phyloP scores from a whole-genome alignment of 2,113 vertebrate species.

The Hippocampus zosterae region DNA sequence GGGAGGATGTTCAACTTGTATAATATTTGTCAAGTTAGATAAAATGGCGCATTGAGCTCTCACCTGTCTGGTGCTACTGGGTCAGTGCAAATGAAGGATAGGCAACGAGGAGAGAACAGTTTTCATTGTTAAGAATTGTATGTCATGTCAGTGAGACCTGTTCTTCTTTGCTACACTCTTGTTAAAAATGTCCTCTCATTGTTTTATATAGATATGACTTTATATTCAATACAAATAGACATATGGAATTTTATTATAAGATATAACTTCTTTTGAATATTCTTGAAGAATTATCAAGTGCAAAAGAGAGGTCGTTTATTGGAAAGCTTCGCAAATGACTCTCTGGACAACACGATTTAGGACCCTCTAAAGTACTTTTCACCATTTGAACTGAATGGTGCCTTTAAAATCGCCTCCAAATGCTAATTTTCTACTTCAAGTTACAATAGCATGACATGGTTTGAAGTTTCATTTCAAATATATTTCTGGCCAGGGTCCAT shows the following conservation, averaged over 20 bases:
- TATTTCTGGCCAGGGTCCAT: slow-evolving; percentile 41
- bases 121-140: slow-evolving; percentile 42
- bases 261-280: slow-evolving; percentile 65
- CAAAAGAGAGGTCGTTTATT: slow-evolving; percentile 63
- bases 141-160: slow-evolving; percentile 59
- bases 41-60: slow-evolving; percentile 49
- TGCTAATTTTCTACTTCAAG: slow-evolving; percentile 39
- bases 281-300: slow-evolving; percentile 67
- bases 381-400: slow-evolving; percentile 51
- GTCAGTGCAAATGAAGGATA: slow-evolving; percentile 69
- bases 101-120: slow-evolving; percentile 60
- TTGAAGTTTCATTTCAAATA: slow-evolving; percentile 42
- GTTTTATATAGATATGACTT: slow-evolving; percentile 66
- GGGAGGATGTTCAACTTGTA: background rate
- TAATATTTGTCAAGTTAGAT: slow-evolving; percentile 32
- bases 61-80: slow-evolving; percentile 70
- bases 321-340: slow-evolving; percentile 49
- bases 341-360: slow-evolving; percentile 56
- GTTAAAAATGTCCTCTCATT: slow-evolving; percentile 51
- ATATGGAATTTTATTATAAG: slow-evolving; percentile 64
- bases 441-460: slow-evolving; percentile 43
- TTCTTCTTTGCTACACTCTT: slow-evolving; percentile 70
- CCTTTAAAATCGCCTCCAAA: slow-evolving; percentile 47
- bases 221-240: slow-evolving; percentile 72
- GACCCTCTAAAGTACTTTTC: slow-evolving; percentile 62